Percentiles rank a stretch among this genome's conserved stretches.
Evolutionary conservation across 1,140 invertebrate species (phyloP).

Genomic region (Lordiphosa stackelbergi): DNA sequence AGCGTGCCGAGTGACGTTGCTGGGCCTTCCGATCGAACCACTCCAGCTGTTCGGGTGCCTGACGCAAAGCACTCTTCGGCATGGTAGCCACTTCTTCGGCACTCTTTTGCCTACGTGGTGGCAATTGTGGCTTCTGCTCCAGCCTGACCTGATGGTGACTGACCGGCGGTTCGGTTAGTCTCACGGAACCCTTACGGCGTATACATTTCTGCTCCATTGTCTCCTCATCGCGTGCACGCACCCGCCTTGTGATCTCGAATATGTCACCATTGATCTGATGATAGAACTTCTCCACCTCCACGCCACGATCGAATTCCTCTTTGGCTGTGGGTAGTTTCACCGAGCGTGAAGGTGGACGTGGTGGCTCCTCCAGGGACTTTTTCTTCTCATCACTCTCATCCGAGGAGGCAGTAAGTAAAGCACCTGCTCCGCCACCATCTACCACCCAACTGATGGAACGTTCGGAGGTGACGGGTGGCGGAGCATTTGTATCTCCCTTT

Average conservation of each 20-base stretch:
- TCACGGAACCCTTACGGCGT: constrained; percentile 58
- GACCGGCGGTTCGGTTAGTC: constrained; percentile 31
- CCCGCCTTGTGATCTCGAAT: constrained; percentile 72
- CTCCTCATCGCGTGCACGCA: constrained; percentile 68
- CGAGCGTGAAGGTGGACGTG: constrained; percentile 48
- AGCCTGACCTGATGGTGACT: constrained; percentile 43
- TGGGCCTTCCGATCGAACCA: constrained; percentile 75
- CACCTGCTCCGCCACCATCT: constrained; percentile 59
- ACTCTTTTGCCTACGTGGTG: constrained; percentile 68
- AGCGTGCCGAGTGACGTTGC: constrained; percentile 72
- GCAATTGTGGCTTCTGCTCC: constrained; percentile 63
- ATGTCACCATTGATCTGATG: constrained; percentile 76
- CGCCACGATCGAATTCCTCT: constrained; percentile 72
- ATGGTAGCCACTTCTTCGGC: constrained; percentile 69
- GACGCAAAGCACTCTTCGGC: constrained; percentile 59
- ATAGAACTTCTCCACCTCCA: constrained; percentile 76
- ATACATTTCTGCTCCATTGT: constrained; percentile 73
- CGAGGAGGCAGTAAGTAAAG: constrained; percentile 47
- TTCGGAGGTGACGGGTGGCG: constrained; percentile 32
- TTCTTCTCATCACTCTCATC: constrained; percentile 66
- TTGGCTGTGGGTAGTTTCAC: constrained; percentile 50
- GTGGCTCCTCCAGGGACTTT: constrained; percentile 41
- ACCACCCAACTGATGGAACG: constrained; percentile 72
- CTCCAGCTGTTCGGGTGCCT: constrained; percentile 59
- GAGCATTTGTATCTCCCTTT: constrained; percentile 5